Percentiles rank a stretch among this genome's conserved stretches.
Evolutionary conservation across 2,888 invertebrate genomes (phyloP).

Genomic region (Caenorhabditis sp.): DNA sequence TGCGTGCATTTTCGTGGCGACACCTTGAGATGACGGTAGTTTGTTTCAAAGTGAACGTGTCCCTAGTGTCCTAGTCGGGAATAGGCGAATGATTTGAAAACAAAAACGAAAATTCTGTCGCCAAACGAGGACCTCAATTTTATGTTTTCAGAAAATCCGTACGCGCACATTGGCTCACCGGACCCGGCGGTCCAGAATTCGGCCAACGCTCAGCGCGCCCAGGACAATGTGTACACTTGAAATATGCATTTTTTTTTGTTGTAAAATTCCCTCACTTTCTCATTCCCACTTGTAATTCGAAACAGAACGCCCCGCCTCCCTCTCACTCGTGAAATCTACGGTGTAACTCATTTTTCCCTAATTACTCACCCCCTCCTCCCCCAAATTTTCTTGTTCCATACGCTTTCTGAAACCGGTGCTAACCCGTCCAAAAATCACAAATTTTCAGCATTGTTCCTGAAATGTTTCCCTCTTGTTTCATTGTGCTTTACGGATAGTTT

Average conservation of each 20-base stretch:
- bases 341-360: neutral
- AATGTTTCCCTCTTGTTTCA: neutral
- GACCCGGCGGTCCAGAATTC: conserved; percentile 34
- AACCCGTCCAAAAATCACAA: neutral
- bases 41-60: too few relatives aligned
- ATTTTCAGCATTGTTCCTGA: neutral
- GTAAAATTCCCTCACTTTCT: neutral
- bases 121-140: too few relatives aligned
- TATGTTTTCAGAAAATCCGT: conserved; percentile 46
- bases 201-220: conserved; percentile 36
- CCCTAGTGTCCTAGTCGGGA: too few relatives aligned
- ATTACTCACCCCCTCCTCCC: neutral
- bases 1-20: too few relatives aligned
- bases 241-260: neutral
- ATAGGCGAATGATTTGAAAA: too few relatives aligned
- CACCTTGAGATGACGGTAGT: too few relatives aligned
- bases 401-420: conserved; percentile 38
- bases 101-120: too few relatives aligned
- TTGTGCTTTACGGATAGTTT: conserved; percentile 48
- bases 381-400: conserved; percentile 1
- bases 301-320: too few relatives aligned
- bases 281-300: neutral
- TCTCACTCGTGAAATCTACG: too few relatives aligned
- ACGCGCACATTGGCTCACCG: conserved; percentile 41
- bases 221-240: conserved; percentile 52